Evolutionary conservation across 2,888 invertebrate species (phyloP), one percentile per base, ranked within the genome.

Genomic region (Agrotis ipsilon): DNA sequence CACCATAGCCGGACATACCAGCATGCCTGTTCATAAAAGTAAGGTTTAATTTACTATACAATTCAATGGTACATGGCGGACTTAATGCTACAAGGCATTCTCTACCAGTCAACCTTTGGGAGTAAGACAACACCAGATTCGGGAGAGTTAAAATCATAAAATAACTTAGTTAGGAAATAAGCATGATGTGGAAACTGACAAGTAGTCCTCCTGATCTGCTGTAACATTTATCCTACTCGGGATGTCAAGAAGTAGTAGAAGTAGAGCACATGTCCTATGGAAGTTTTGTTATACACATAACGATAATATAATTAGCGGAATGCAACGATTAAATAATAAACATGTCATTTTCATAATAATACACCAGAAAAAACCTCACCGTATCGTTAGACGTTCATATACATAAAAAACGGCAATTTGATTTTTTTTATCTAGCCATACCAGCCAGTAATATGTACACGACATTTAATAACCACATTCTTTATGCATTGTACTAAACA

Each of bases 1-100:
- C 14, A 97, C 96, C 87, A 97, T 92, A 0, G 97, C 97, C 51
- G 97, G 96, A 70, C 97, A 96, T n/a, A 97, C 97, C 62, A 97
- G 94, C 94, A 97, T 93, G 65, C 97, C 97, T 97, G 89, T 66
- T 49, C n/a, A 72, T 64, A 6, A 32, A 67, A 46, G 6, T 3
- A 21, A 48, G 0, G 16, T 14, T 68, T 32, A 14, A 13, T 46
- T 65, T 4, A n/a, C 18, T 13, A 7, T 14, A 0, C 14, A n/a
- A n/a, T n/a, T n/a, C n/a, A n/a, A n/a, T n/a, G n/a, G n/a, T n/a
- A n/a, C n/a, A n/a, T n/a, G n/a, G n/a, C n/a, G n/a, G n/a, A n/a
- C n/a, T n/a, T n/a, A n/a, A n/a, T n/a, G n/a, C n/a, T n/a, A n/a
- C n/a, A n/a, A n/a, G n/a, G n/a, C n/a, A n/a, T n/a, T n/a, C n/a